Base-by-base conservation (phyloP, 1,140 invertebrate species). In the Sminthurinus signatus region DNA sequence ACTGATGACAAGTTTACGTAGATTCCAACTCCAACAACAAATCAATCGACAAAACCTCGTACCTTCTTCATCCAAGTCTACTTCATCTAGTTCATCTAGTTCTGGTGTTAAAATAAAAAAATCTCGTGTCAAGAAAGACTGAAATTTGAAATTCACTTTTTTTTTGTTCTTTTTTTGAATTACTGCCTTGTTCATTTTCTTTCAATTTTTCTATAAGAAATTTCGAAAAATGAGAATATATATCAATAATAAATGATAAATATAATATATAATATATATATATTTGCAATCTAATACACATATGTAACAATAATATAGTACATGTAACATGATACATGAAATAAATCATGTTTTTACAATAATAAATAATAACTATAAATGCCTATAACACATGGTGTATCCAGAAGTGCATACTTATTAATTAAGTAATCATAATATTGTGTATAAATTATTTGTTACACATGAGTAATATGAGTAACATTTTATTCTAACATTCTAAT, bases 1-100 rank as follows among this genome's bases (percentile, higher is more conserved):
- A 76, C 78, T 92, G 69, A 91, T 91, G 87, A 85, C 84, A 39
- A 87, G 85, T 67, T 73, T 92, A 62, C 89, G 89, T 75, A 82
- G 83, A 73, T 88, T 88, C 0, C 88, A 91, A 73, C 74, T 91
- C 1, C 79, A 82, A 52, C 64, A 73, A 32, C 28, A 54, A 28
- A 62, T 36, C 19, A 46, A 19, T 4, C 8, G 44, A n/a, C 44
- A 8, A n/a, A 19, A 21, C 15, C 15, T 8, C 15, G 19, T 21
- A n/a, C 15, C 4, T 21, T n/a, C 15, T 14, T n/a, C 4, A 8
- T 17, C 10, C 44, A 46, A n/a, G 5, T 14, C 19, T n/a, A 46
- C 5, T 21, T 4, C 5, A 4, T 10, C 15, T 39, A 17, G 8
- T 39, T 10, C 36, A 17, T 8, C 8, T 39, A 39, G 8, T 39